phyloP scores from a whole-genome alignment of 30 jellyfish, hydroid and myxozoan species.

The Hydra vulgaris region DNA sequence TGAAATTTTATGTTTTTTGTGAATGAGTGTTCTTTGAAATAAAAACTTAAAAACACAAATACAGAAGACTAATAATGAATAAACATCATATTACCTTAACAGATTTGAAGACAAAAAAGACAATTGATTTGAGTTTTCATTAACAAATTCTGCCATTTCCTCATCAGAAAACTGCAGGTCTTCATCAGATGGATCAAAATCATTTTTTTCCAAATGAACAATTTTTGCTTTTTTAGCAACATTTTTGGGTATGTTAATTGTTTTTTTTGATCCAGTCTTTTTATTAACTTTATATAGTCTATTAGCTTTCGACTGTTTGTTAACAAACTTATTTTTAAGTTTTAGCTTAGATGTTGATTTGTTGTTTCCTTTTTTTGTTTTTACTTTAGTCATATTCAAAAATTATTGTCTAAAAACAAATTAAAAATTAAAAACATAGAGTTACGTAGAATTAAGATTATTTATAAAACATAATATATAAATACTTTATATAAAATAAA shows the following conservation, averaged over 20 bases:
- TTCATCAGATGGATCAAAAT: slow-evolving; percentile 6
- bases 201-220: background rate
- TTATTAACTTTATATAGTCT: background rate
- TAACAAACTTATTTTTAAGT: slow-evolving; percentile 17
- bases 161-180: slow-evolving; percentile 17
- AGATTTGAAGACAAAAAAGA: slow-evolving; percentile 18
- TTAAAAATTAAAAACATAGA: background rate
- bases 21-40: too few relatives aligned
- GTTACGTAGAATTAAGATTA: too few relatives aligned
- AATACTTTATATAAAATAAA: too few relatives aligned
- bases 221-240: background rate
- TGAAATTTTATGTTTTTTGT: too few relatives aligned
- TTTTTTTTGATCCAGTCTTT: background rate
- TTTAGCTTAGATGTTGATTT: slow-evolving; percentile 23
- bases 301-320: slow-evolving; percentile 1
- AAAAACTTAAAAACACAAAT: too few relatives aligned
- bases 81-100: background rate
- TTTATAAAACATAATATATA: too few relatives aligned
- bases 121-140: background rate
- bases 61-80: background rate
- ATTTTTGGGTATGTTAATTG: background rate
- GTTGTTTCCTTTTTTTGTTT: background rate
- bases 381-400: background rate
- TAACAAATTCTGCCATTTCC: slow-evolving; percentile 7
- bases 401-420: background rate